phyloP scores from a whole-genome alignment of 2,888 invertebrate genomes.

The Mesoligia furuncula region DNA sequence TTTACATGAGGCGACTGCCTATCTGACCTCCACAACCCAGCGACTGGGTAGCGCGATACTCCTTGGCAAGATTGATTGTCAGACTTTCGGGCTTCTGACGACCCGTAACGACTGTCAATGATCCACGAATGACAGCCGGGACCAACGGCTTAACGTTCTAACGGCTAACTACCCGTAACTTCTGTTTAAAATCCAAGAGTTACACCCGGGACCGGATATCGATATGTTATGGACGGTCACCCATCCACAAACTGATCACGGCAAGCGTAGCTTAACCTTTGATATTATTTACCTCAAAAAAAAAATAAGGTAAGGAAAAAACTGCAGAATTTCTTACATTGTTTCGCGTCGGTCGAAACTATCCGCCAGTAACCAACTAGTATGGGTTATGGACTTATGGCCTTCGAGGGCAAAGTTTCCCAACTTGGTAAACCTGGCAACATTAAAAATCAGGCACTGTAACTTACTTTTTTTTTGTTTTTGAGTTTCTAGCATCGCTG shows the following conservation, averaged over 20 bases:
- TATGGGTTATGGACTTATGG: not conserved
- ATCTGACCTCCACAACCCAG: not conserved
- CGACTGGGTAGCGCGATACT: not conserved
- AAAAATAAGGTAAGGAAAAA: not conserved
- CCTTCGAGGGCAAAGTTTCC: not conserved
- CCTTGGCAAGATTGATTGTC: not conserved
- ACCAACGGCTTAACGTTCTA: no score
- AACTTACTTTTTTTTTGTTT: not conserved
- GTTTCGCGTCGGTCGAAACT: not conserved
- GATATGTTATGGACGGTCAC: not conserved
- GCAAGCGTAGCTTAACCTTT: not conserved
- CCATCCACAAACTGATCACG: not conserved
- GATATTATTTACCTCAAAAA: not conserved
- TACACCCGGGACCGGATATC: not conserved
- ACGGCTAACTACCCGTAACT: no score
- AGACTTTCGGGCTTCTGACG: not conserved
- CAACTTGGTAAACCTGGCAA: not conserved
- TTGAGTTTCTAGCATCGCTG: not conserved
- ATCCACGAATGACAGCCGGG: not conserved
- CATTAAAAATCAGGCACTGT: no score
- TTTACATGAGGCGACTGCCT: not conserved
- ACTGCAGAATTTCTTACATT: not conserved
- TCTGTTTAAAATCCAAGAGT: not conserved
- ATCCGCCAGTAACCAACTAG: not conserved
- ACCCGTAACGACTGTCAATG: not conserved